Evolutionary conservation across 2,888 invertebrate genomes (phyloP).

Genomic region (Crocallis elinguaria): DNA sequence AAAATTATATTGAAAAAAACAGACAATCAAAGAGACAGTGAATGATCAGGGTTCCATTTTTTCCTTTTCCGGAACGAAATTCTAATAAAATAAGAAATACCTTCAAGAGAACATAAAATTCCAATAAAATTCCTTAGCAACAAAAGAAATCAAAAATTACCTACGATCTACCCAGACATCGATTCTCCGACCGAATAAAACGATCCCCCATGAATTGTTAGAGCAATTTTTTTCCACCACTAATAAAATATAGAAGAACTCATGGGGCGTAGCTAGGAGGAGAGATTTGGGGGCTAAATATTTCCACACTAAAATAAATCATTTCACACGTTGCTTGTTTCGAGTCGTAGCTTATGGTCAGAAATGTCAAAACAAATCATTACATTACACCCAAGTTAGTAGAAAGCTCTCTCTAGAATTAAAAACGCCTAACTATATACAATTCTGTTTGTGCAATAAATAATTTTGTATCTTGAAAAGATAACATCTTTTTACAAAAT

Average conservation of each 20-base stretch:
- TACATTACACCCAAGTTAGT: too few relatives aligned
- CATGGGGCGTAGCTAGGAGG: slow-evolving; percentile 4
- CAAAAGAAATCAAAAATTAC: slow-evolving; percentile 19
- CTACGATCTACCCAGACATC: slow-evolving; percentile 4
- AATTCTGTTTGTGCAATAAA: too few relatives aligned
- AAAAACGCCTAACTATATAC: too few relatives aligned
- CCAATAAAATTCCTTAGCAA: neutral
- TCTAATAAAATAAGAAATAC: too few relatives aligned
- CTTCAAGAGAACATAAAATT: neutral
- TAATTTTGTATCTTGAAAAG: too few relatives aligned
- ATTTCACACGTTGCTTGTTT: neutral
- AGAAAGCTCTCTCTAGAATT: too few relatives aligned
- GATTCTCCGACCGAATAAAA: slow-evolving; percentile 11
- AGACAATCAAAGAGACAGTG: too few relatives aligned
- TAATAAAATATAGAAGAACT: slow-evolving; percentile 29
- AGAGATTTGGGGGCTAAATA: neutral
- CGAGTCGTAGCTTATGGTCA: too few relatives aligned
- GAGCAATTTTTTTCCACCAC: slow-evolving; percentile 22
- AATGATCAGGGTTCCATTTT: too few relatives aligned
- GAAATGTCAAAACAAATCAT: neutral
- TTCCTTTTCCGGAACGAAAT: too few relatives aligned
- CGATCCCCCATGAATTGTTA: slow-evolving; percentile 17
- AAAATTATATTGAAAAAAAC: too few relatives aligned
- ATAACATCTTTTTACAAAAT: too few relatives aligned
- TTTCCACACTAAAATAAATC: neutral